A percentile compares a stretch with the other conserved stretches of the same genome.
phyloP scores from a whole-genome alignment of 2,797 vertebrate species.

The Gymnodraco acuticeps region DNA sequence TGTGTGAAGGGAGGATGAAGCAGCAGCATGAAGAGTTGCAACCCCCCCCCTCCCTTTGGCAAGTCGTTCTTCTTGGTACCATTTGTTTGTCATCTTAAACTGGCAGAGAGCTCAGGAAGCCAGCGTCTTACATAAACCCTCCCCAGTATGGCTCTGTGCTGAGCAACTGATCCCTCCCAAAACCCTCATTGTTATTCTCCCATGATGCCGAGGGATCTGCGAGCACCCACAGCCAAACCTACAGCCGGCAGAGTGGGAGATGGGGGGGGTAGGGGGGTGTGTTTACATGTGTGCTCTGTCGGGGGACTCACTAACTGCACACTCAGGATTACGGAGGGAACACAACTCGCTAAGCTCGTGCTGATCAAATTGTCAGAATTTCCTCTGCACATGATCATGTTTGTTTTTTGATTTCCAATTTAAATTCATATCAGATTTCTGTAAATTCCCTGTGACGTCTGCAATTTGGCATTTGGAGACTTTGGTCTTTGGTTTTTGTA shows the following conservation, averaged over 20 bases:
- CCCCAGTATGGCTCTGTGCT: slow-evolving; percentile 73
- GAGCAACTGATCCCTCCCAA: slow-evolving; percentile 80
- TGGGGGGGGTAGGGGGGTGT: slow-evolving; percentile 47
- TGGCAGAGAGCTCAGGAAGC: slow-evolving; percentile 71
- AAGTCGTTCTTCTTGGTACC: slow-evolving; percentile 59
- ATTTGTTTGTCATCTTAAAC: slow-evolving; percentile 82
- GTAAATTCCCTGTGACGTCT: too few relatives aligned
- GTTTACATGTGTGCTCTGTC: slow-evolving; percentile 73
- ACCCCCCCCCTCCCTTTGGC: slow-evolving; percentile 42
- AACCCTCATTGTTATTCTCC: slow-evolving; percentile 84
- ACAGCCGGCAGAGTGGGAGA: slow-evolving; percentile 73
- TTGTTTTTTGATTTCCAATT: slow-evolving; percentile 1
- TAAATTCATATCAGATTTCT: background rate
- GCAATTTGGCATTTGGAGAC: too few relatives aligned
- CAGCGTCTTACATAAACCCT: slow-evolving; percentile 77
- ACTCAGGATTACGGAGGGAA: slow-evolving; percentile 63
- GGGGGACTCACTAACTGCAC: slow-evolving; percentile 68
- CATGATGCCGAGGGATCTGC: slow-evolving; percentile 79
- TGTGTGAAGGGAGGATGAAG: slow-evolving; percentile 46
- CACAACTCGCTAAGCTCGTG: slow-evolving; percentile 45
- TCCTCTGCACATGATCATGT: slow-evolving; percentile 10
- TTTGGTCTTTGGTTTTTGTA: too few relatives aligned
- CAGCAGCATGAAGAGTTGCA: slow-evolving; percentile 57
- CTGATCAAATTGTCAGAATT: slow-evolving; percentile 42
- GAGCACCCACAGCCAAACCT: slow-evolving; percentile 74